Evolutionary conservation across 2,888 invertebrate species (phyloP), one percentile per base, ranked within the genome.

Genomic region (Tipula confusa): DNA sequence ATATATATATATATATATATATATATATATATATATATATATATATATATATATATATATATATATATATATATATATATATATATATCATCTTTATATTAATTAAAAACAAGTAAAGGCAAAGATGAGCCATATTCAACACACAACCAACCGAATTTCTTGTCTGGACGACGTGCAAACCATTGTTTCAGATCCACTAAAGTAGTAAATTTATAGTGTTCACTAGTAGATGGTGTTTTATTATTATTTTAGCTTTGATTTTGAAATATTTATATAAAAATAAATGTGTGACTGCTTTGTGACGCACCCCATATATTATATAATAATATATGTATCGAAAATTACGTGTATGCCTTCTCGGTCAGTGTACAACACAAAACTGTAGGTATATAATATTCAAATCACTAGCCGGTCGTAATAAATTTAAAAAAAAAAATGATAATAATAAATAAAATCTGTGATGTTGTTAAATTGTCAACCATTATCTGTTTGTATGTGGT

Each of bases 401-500:
- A 64, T 64, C 24, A 24, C 64, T 64, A 64, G 64, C 24, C 64
- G 64, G 24, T 64, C 64, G 64, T 64, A 64, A 64, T 64, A 64
- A 83, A 82, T 84, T 84, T 84, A 84, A 85, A 85, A 85, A 83
- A 33, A 83, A 24, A 33, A 83, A n/a, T n/a, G n/a, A n/a, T n/a
- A n/a, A n/a, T n/a, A n/a, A 29, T 29, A 31, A 38, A 36, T n/a
- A 29, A 48, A 48, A 48, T 28, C 29, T 48, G 29, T 48, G 64
- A 83, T 64, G 43, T 48, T 43, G 83, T 64, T 64, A 31, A 18
- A 15, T 83, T 64, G 33, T 79, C 31, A 24, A 31, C 18, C 79
- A 64, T 64, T 29, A 31, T 43, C 36, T 82, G 82, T 38, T 18
- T 82, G 13, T 82, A 38, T 82, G 82, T 18, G 82, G 31, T 33